Evolutionary conservation across 2,888 invertebrate genomes (phyloP).

Genomic region (Andrena chrysosceles): DNA sequence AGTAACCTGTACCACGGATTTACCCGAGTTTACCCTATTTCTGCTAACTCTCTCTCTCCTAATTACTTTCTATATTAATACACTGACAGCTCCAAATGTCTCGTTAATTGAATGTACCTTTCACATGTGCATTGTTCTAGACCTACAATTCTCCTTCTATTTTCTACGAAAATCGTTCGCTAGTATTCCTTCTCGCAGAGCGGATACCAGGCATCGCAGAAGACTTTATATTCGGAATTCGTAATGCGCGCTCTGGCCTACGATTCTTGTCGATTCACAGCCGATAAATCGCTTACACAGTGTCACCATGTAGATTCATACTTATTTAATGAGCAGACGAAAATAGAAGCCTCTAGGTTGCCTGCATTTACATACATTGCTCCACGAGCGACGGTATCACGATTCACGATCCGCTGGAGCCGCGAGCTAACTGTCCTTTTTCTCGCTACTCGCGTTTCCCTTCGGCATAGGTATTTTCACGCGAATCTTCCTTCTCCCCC

Average conservation of each 20-base stretch:
- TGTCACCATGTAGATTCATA: constrained; percentile 21
- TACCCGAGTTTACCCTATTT: no score
- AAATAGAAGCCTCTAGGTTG: constrained; percentile 25
- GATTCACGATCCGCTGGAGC: background rate
- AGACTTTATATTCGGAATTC: constrained; percentile 27
- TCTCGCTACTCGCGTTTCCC: background rate
- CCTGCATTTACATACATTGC: background rate
- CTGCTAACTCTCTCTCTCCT: no score
- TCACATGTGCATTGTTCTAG: background rate
- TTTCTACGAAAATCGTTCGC: background rate
- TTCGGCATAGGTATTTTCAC: background rate
- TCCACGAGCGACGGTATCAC: background rate
- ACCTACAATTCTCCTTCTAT: background rate
- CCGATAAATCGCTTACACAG: constrained; percentile 35
- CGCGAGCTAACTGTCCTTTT: background rate
- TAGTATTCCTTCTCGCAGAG: background rate
- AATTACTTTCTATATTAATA: no score
- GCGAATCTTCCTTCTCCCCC: constrained; percentile 6
- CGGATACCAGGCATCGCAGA: background rate
- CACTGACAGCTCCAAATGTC: no score
- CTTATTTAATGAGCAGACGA: constrained; percentile 25
- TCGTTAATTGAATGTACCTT: no score
- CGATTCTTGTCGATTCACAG: background rate
- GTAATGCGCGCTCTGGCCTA: constrained; percentile 6
- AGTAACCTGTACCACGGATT: no score